Base-by-base conservation (phyloP, 2,888 invertebrate genomes). In the Drosophila trichaetosa region DNA sequence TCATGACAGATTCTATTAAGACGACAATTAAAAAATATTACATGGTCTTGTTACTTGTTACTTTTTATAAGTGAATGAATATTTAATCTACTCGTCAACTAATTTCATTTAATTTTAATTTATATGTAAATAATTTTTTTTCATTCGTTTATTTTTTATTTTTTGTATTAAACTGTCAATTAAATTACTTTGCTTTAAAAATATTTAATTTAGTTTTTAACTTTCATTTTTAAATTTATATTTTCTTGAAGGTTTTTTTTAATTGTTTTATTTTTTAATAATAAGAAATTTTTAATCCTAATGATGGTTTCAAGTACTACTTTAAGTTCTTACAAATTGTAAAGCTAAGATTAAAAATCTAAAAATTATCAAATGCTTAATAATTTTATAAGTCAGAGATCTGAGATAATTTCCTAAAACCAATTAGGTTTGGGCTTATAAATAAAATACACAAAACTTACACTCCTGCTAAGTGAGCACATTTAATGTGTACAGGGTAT, bases 401-500 rank as follows among this genome's bases (percentile, higher is more conserved):
- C 21, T 21, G 21, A 16, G 1, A 1, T 21, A 1, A 13, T 24
- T 16, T 24, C 13, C 4, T 13, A 21, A 21, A 4, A 21, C 6
- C 21, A 7, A 21, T 24, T 42, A 13, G 11, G 1, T 21, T 13
- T 46, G 7, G 1, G 1, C 2, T 46, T 24, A 8, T 4, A 24
- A 24, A 46, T 8, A 2, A 46, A 16, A 46, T 24, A 46, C 1
- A 4, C 4, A 0, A 46, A 24, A 46, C 8, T 1, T 24, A 24
- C 16, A 24, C 7, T 10, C 0, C 4, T 8, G 16, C 46, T 16
- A 8, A 8, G 7, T 8, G 16, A 24, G 8, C 16, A 13, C 29
- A 16, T 52, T 21, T 24, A 11, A 33, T 21, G 48, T 18, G 2
- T 29, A 2, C 34, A 31, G 68, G 40, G 71, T 54, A 62, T 65